Evolutionary conservation across 2,888 invertebrate genomes (phyloP).

Genomic region (Eupithecia inturbata): DNA sequence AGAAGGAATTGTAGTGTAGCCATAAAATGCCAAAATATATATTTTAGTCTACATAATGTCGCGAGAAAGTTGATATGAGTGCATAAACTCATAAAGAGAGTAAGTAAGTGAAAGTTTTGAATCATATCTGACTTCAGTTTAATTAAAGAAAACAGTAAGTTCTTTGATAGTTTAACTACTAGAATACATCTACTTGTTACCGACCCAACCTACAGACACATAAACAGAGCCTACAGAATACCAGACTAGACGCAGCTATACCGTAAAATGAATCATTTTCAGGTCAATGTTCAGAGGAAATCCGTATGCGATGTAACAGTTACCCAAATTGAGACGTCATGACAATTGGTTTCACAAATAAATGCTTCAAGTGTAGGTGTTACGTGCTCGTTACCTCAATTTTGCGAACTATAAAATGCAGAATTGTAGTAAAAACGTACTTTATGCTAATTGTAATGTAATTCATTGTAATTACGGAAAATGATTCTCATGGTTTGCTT

Average conservation of each 20-base stretch:
- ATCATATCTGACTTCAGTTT: conserved; percentile 35
- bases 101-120: conserved; percentile 44
- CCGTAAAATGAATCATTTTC: conserved; percentile 76
- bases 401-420: conserved; percentile 51
- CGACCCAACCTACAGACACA: conserved; percentile 58
- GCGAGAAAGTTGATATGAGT: conserved; percentile 36
- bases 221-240: conserved; percentile 53
- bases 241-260: conserved; percentile 55
- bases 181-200: conserved; percentile 34
- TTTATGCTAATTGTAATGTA: conserved; percentile 5
- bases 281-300: conserved; percentile 72
- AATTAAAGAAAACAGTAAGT: conserved; percentile 45
- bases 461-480: conserved; percentile 19
- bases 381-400: conserved; percentile 64
- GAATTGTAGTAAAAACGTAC: not conserved
- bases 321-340: conserved; percentile 77
- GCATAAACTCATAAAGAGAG: conserved; percentile 37
- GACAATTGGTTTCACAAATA: conserved; percentile 73
- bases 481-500: conserved; percentile 8
- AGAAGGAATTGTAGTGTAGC: not conserved
- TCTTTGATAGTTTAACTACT: conserved; percentile 27
- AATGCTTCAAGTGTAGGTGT: conserved; percentile 56
- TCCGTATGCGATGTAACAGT: conserved; percentile 67
- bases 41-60: conserved; percentile 13
- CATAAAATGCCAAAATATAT: not conserved